These are phyloP conservation scores for Octodonta nipae DNA, from an alignment of 2,888 invertebrate species.

Conservation along the genomic window DNA sequence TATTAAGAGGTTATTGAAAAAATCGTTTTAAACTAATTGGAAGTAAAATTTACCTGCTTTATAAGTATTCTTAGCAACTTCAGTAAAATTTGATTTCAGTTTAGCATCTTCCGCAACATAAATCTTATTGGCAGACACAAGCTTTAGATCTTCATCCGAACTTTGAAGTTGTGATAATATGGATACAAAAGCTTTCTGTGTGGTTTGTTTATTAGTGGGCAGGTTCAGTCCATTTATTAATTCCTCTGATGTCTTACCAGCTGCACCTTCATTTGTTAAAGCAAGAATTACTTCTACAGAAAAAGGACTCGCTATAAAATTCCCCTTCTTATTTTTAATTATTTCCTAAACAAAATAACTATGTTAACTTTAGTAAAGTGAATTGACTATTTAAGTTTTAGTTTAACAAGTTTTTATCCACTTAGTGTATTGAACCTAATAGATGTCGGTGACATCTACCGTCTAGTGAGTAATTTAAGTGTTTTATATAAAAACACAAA, in stretches of 20 bases:
- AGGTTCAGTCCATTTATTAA: conserved; percentile 11
- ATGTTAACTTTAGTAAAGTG: neutral
- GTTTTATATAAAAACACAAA: too few relatives aligned
- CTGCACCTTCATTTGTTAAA: too few relatives aligned
- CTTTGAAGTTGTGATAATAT: conserved; percentile 11
- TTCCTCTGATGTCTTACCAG: conserved; percentile 21
- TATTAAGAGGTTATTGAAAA: too few relatives aligned
- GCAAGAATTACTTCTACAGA: conserved; percentile 22
- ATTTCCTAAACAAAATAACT: conserved; percentile 15
- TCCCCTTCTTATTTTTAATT: conserved; percentile 13
- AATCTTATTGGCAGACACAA: conserved; percentile 38
- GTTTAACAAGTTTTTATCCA: too few relatives aligned
- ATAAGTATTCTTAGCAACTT: conserved; percentile 36
- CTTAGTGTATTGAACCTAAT: too few relatives aligned
- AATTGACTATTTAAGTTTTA: too few relatives aligned
- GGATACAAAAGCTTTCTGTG: conserved; percentile 9
- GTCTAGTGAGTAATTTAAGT: too few relatives aligned
- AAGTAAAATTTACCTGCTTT: too few relatives aligned
- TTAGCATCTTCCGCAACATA: conserved; percentile 44
- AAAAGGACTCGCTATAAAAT: conserved; percentile 23
- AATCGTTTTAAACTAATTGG: too few relatives aligned
- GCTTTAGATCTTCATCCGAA: conserved; percentile 11
- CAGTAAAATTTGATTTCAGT: conserved; percentile 41
- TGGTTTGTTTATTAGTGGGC: conserved; percentile 13
- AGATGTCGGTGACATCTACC: too few relatives aligned